phyloP scores from a whole-genome alignment of 1,140 invertebrate species.

The Doryteuthis pealeii region DNA sequence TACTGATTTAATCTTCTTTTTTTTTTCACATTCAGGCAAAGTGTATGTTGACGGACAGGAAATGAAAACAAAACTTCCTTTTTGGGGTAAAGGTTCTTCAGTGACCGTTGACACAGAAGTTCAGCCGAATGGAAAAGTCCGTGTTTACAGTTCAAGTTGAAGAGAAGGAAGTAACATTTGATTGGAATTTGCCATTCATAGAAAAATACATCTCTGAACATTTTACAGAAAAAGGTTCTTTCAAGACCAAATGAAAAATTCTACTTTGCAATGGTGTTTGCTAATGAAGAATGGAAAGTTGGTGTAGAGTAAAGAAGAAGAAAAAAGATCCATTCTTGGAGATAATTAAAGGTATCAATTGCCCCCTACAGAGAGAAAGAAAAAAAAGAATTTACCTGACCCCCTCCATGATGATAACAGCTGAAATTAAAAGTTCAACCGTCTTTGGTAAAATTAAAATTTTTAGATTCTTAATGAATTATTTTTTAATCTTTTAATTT shows the following conservation, averaged over 20 bases:
- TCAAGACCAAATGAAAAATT: conserved; percentile 25
- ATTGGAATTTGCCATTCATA: conserved; percentile 43
- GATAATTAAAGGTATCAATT: no score
- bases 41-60: conserved; percentile 55
- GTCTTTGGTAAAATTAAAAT: no score
- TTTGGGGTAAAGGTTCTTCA: conserved; percentile 45
- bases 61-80: conserved; percentile 51
- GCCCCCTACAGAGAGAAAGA: no score
- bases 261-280: conserved; percentile 47
- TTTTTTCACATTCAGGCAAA: conserved; percentile 47
- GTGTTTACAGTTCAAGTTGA: conserved; percentile 49
- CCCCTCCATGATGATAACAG: no score
- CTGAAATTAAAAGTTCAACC: no score
- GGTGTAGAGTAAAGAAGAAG: conserved; percentile 43
- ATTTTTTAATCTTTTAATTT: no score
- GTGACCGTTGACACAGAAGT: conserved; percentile 49
- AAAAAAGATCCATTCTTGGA: no score
- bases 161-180: conserved; percentile 53
- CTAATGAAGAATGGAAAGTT: conserved; percentile 52
- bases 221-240: conserved; percentile 16
- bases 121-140: conserved; percentile 48
- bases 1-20: no score
- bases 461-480: no score
- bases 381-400: no score
- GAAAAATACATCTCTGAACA: conserved; percentile 8